These are phyloP conservation scores for Tachycineta bicolor DNA, from an alignment of 2,113 vertebrate species.

Conservation along the genomic window DNA sequence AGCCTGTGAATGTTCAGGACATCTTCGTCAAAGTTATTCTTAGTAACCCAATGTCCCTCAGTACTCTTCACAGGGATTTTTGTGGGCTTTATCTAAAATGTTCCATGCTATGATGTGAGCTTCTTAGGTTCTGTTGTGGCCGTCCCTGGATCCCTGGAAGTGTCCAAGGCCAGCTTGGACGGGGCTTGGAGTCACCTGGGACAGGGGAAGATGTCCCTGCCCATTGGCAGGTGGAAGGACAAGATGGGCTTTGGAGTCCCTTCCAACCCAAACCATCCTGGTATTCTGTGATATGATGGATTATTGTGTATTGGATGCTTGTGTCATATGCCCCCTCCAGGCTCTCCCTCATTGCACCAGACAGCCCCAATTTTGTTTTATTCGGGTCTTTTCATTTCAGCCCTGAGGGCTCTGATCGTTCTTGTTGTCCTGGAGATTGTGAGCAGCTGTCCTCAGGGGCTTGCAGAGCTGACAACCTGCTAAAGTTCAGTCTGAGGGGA, in stretches of 20 bases:
- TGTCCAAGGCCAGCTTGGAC: fast-evolving
- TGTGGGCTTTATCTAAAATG: neutral
- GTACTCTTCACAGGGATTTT: neutral
- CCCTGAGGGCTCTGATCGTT: neutral
- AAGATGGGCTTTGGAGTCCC: neutral
- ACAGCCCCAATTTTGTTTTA: neutral
- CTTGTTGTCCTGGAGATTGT: neutral
- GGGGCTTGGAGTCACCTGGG: fast-evolving
- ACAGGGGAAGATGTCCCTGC: neutral
- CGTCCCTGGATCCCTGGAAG: neutral
- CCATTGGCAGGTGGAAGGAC: no score
- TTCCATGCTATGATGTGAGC: neutral
- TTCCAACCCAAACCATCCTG: neutral
- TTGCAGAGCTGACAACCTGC: neutral
- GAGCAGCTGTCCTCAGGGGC: neutral
- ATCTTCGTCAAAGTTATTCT: neutral
- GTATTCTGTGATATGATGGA: neutral
- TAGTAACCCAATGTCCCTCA: neutral
- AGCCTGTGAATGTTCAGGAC: neutral
- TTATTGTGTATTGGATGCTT: neutral
- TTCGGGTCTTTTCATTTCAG: neutral
- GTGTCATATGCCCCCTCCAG: neutral
- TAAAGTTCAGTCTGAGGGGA: neutral
- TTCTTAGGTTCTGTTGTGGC: neutral
- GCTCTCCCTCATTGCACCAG: neutral